A percentile compares a stretch with the other conserved stretches of the same genome.
These are phyloP conservation scores for Sarcoramphus papa DNA, from an alignment of 2,797 vertebrate genomes.

Conservation along the genomic window DNA sequence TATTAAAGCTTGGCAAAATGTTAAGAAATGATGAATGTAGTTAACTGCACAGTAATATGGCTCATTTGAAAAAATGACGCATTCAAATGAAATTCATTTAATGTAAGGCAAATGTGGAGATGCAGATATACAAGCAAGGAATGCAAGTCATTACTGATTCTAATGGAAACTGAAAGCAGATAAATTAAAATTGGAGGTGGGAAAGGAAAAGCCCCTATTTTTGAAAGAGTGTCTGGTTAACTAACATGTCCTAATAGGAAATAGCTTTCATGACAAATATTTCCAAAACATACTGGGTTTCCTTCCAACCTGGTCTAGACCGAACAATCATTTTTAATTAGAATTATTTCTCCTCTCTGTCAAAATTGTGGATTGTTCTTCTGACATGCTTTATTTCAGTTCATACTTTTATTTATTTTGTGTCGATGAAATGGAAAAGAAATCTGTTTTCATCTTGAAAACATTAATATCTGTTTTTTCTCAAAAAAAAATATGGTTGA, in stretches of 20 bases:
- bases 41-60: neutral
- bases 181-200: neutral
- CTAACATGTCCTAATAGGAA: neutral
- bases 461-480: neutral
- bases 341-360: neutral
- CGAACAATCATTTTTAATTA: neutral
- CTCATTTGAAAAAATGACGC: neutral
- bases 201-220: neutral
- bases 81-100: neutral
- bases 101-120: neutral
- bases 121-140: neutral
- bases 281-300: neutral
- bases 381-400: neutral
- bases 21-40: neutral
- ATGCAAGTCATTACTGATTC: neutral
- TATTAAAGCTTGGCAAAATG: neutral
- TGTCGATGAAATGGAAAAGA: neutral
- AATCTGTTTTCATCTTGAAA: neutral
- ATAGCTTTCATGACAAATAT: neutral
- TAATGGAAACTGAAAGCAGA: neutral
- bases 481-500: accelerated
- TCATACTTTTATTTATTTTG: neutral
- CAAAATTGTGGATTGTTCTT: neutral
- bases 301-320: neutral
- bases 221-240: neutral